A percentile compares a stretch with the other conserved stretches of the same genome.
Evolutionary conservation across 1,140 invertebrate genomes (phyloP).

Genomic region (Halotydeus destructor): DNA sequence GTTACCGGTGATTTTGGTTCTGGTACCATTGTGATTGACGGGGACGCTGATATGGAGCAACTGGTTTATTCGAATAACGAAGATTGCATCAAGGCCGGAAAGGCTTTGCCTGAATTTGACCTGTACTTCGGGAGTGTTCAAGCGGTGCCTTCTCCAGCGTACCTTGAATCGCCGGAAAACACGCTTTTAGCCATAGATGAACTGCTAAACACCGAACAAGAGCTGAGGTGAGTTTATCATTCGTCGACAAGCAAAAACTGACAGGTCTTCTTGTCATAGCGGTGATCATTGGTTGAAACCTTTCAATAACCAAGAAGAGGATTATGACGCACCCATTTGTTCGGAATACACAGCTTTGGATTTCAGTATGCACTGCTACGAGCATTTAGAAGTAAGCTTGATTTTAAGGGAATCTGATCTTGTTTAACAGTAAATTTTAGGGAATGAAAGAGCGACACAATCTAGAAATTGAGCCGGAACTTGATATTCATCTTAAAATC

Average conservation of each 20-base stretch:
- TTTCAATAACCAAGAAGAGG: slow-evolving; percentile 3
- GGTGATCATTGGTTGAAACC: slow-evolving; percentile 1
- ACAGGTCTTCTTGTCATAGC: background rate
- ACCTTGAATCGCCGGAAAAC: no score
- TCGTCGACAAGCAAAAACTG: no score
- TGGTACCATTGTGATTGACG: slow-evolving; percentile 10
- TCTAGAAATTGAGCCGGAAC: slow-evolving; percentile 8
- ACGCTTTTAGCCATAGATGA: no score
- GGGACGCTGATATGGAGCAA: slow-evolving; percentile 36
- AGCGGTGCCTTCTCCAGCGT: slow-evolving; percentile 1
- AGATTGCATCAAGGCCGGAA: slow-evolving; percentile 41
- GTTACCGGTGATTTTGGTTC: slow-evolving; percentile 25
- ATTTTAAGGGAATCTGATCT: background rate
- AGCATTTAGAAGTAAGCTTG: slow-evolving; percentile 43
- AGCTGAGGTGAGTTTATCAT: no score
- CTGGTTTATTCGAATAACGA: slow-evolving; percentile 38
- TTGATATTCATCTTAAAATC: background rate
- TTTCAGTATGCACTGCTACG: slow-evolving; percentile 54
- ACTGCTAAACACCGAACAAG: no score
- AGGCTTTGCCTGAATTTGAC: slow-evolving; percentile 39
- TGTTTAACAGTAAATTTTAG: background rate
- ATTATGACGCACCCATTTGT: slow-evolving; percentile 36
- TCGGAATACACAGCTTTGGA: slow-evolving; percentile 37
- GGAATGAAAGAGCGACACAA: slow-evolving; percentile 4
- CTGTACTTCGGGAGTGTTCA: slow-evolving; percentile 37